These are phyloP conservation scores for Araneus ventricosus DNA, from an alignment of 1,140 invertebrate species.

Conservation along the genomic window DNA sequence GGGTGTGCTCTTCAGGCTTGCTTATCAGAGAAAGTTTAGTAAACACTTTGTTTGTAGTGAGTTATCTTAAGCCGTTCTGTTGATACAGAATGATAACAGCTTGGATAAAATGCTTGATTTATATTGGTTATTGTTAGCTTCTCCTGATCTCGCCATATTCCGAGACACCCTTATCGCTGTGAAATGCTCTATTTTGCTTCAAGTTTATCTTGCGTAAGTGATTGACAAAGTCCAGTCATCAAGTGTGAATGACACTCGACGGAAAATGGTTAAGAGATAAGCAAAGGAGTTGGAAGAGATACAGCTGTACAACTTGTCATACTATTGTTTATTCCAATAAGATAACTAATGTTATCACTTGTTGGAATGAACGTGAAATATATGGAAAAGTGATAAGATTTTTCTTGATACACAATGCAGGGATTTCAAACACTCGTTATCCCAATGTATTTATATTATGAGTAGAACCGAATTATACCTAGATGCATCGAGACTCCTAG, in stretches of 20 bases:
- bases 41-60: neutral
- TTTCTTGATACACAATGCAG: too few relatives aligned
- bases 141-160: neutral
- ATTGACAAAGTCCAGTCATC: neutral
- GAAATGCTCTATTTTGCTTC: neutral
- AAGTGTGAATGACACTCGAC: neutral
- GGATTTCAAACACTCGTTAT: too few relatives aligned
- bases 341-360: too few relatives aligned
- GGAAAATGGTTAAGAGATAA: neutral
- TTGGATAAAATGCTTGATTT: neutral
- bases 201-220: neutral
- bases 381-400: too few relatives aligned
- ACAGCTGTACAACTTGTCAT: too few relatives aligned
- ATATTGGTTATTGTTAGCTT: neutral
- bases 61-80: neutral
- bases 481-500: too few relatives aligned
- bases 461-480: too few relatives aligned
- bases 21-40: neutral
- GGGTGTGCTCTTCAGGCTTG: neutral
- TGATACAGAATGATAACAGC: neutral
- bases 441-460: too few relatives aligned
- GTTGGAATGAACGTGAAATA: too few relatives aligned
- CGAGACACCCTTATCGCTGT: neutral
- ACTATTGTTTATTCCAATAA: too few relatives aligned
- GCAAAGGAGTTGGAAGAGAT: neutral